Percentiles rank a stretch among this genome's conserved stretches.
These are phyloP conservation scores for Lathronympha strigana DNA, from an alignment of 2,888 invertebrate species.

Conservation along the genomic window DNA sequence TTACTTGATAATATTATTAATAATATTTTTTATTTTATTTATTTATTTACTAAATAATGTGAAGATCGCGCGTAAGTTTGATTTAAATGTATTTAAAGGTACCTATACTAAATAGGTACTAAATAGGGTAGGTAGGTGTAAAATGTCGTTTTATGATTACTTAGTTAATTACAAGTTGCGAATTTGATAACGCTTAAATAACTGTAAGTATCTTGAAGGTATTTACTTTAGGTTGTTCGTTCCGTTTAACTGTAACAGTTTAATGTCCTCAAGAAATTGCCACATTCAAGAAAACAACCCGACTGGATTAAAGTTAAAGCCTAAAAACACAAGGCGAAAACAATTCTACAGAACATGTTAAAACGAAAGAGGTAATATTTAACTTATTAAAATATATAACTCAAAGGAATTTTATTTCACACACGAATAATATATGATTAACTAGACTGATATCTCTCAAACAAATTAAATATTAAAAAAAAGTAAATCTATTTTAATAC, in stretches of 20 bases:
- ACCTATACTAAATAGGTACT: no score
- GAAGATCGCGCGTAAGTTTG: no score
- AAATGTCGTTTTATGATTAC: no score
- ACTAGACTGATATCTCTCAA: slow-evolving; percentile 17
- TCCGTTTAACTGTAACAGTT: slow-evolving; percentile 41
- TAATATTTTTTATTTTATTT: no score
- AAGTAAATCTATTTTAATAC: slow-evolving; percentile 20
- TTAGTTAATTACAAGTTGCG: slow-evolving; percentile 3
- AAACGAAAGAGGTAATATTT: background rate
- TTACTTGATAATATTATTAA: no score
- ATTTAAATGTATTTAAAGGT: no score
- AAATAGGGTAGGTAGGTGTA: no score
- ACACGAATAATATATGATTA: background rate
- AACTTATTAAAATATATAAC: background rate
- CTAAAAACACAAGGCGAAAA: background rate
- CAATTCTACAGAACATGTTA: background rate
- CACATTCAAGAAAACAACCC: background rate
- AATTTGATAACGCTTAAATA: slow-evolving; percentile 28
- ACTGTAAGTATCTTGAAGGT: slow-evolving; percentile 48
- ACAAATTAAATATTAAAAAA: slow-evolving; percentile 20
- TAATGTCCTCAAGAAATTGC: background rate
- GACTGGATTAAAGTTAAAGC: background rate
- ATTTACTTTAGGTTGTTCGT: slow-evolving; percentile 50
- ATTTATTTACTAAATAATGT: no score
- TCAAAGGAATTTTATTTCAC: slow-evolving; percentile 9